These are phyloP conservation scores for Apodemia duryi DNA, from an alignment of 2,888 invertebrate species.

Conservation along the genomic window DNA sequence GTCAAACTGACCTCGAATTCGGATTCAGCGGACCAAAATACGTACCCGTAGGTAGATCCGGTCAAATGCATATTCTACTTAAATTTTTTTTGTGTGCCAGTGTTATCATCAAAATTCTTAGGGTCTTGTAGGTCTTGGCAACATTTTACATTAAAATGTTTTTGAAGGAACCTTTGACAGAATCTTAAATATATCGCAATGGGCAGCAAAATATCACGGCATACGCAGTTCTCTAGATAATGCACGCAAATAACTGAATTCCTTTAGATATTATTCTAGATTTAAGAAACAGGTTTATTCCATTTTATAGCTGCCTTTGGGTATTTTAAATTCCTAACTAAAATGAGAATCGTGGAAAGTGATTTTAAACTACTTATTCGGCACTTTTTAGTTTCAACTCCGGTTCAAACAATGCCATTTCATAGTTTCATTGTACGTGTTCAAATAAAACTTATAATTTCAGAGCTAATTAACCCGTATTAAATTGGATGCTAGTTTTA, in stretches of 20 bases:
- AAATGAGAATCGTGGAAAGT: constrained; percentile 10
- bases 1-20: too few relatives aligned
- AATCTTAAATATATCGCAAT: too few relatives aligned
- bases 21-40: too few relatives aligned
- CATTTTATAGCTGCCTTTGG: not conserved
- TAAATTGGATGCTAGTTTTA: not conserved
- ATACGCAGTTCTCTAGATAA: too few relatives aligned
- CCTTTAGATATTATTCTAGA: not conserved
- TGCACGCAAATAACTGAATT: not conserved
- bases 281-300: not conserved
- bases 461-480: not conserved
- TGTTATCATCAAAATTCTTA: too few relatives aligned
- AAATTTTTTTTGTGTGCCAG: too few relatives aligned
- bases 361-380: constrained; percentile 7
- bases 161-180: too few relatives aligned
- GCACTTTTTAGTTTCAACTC: constrained; percentile 7
- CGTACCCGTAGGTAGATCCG: too few relatives aligned
- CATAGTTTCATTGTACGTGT: constrained; percentile 5
- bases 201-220: too few relatives aligned
- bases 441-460: constrained; percentile 2
- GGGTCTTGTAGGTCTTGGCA: too few relatives aligned
- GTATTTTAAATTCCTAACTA: constrained; percentile 4
- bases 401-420: constrained; percentile 8
- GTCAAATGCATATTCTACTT: too few relatives aligned
- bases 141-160: too few relatives aligned